Evolutionary conservation across 2,797 vertebrate genomes (phyloP).

Genomic region (Pangasius djambal): DNA sequence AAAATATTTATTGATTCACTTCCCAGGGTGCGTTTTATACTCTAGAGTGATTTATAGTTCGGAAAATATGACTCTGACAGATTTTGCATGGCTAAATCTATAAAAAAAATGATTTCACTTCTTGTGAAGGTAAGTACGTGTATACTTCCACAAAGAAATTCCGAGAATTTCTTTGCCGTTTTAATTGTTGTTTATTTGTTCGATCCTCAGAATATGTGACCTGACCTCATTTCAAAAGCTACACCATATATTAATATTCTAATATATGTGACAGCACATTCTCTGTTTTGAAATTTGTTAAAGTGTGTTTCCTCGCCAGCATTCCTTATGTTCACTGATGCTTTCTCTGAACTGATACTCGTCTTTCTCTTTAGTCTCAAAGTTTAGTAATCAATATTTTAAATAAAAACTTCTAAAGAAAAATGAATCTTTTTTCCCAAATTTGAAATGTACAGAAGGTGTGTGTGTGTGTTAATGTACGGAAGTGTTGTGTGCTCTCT

Average conservation of each 20-base stretch:
- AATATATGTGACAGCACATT: constrained; percentile 70
- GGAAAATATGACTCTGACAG: not conserved
- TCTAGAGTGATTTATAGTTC: not conserved
- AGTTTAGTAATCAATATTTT: not conserved
- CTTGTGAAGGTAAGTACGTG: constrained; percentile 67
- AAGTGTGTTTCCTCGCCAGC: not conserved
- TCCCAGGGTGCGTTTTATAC: not conserved
- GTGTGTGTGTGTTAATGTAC: constrained; percentile 18
- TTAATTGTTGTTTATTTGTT: constrained; percentile 40
- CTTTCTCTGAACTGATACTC: not conserved
- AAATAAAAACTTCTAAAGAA: not conserved
- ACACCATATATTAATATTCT: constrained; percentile 70
- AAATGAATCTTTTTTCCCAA: not conserved
- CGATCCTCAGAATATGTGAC: constrained; percentile 7
- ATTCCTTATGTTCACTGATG: constrained; percentile 24
- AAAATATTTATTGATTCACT: not conserved
- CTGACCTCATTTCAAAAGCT: constrained; percentile 48
- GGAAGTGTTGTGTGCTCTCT: not conserved
- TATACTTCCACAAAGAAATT: constrained; percentile 67
- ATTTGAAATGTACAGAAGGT: not conserved
- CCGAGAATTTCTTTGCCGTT: constrained; percentile 68
- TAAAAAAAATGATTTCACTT: not conserved
- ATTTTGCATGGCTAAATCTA: not conserved
- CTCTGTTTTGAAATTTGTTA: constrained; percentile 46
- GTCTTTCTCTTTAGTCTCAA: not conserved